phyloP scores from a whole-genome alignment of 2,888 invertebrate species.

The Heliconius cydno region DNA sequence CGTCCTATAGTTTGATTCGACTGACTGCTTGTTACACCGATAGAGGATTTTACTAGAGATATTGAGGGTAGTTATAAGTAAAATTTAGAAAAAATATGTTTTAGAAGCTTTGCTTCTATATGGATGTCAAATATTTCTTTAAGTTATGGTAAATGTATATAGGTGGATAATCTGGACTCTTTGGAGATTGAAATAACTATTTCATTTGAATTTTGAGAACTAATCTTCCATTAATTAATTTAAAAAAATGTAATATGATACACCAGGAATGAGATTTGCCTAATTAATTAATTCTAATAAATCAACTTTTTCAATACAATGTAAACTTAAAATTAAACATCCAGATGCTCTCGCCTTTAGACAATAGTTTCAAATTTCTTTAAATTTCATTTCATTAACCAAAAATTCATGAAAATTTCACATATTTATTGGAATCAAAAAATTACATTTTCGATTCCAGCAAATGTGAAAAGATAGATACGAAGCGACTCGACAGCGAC shows the following conservation, averaged over 20 bases:
- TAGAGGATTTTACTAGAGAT: background rate
- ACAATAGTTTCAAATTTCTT: background rate
- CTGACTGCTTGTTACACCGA: constrained; percentile 59
- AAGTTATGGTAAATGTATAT: background rate
- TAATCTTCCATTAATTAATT: background rate
- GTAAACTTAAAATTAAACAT: too few species aligned
- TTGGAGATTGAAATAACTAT: background rate
- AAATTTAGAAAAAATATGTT: background rate
- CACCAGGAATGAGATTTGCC: background rate
- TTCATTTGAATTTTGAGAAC: background rate
- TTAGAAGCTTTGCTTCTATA: background rate
- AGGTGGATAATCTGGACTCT: background rate
- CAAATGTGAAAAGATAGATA: constrained; percentile 41
- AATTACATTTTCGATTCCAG: too few species aligned
- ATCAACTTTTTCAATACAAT: background rate
- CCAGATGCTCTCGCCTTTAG: too few species aligned
- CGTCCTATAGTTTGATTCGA: constrained; percentile 59
- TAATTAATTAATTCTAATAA: background rate
- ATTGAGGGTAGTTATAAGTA: background rate
- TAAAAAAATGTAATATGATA: background rate
- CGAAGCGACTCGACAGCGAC: constrained; percentile 32
- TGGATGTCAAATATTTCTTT: background rate
- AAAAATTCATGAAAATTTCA: background rate
- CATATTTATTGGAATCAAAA: background rate
- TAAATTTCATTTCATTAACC: background rate